Conservation (phyloP, 2,113 vertebrate species). For the Muntiacus muntjak region DNA sequence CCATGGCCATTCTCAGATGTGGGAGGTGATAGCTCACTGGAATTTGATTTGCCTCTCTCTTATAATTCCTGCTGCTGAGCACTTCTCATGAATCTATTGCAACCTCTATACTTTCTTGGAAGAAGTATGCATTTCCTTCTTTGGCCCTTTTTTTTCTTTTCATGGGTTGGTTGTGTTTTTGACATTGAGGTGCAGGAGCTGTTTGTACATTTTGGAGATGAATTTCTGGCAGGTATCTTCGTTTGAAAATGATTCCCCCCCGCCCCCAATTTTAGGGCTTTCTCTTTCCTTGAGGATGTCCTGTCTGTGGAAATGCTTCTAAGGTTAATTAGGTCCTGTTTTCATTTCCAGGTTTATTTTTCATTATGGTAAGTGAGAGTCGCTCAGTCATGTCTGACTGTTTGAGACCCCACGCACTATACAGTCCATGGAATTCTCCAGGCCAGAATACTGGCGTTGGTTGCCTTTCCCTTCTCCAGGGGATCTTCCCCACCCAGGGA, state of each 20-base stretch:
- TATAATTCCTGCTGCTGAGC: not conserved
- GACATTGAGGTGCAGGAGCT: too few relatives aligned
- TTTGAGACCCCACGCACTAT: accelerated
- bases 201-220: not conserved
- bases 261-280: not conserved
- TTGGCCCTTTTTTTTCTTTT: accelerated
- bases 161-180: not conserved
- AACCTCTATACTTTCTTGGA: not conserved
- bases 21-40: not conserved
- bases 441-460: not conserved
- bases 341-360: not conserved
- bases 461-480: accelerated
- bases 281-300: not conserved
- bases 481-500: not conserved
- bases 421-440: not conserved
- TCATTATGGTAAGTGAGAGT: not conserved
- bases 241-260: not conserved
- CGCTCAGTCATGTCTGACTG: accelerated
- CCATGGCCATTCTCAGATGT: accelerated
- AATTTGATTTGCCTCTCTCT: not conserved
- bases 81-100: not conserved
- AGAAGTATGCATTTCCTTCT: not conserved
- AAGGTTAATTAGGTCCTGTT: not conserved
- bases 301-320: not conserved
- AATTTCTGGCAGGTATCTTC: not conserved